Conservation (phyloP, 2,888 invertebrate genomes). For the Tanypteryx hageni region DNA sequence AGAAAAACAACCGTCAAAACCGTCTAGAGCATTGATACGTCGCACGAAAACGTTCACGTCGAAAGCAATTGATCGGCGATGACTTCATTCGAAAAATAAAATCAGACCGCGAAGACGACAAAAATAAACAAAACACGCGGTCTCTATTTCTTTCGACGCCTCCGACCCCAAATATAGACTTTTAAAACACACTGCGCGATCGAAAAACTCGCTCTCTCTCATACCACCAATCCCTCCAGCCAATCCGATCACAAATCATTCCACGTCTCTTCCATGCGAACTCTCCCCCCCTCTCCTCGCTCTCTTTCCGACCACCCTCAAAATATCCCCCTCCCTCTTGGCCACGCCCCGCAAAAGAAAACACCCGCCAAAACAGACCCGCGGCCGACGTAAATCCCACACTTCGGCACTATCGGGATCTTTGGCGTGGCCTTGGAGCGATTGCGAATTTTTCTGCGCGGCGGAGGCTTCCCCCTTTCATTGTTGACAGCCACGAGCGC, state of each 20-base stretch:
- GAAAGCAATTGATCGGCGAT: background rate
- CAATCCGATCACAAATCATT: slow-evolving; percentile 57
- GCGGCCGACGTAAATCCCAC: background rate
- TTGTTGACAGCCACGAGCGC: background rate
- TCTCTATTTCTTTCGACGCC: background rate
- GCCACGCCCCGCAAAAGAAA: background rate
- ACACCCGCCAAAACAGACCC: background rate
- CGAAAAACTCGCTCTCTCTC: background rate
- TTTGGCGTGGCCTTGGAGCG: background rate
- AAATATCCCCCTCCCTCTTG: background rate
- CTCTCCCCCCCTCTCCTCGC: too few relatives aligned
- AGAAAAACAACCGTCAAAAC: too few relatives aligned
- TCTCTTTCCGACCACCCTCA: too few relatives aligned
- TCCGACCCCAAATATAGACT: slow-evolving; percentile 43
- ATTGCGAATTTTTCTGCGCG: background rate
- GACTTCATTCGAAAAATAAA: slow-evolving; percentile 31
- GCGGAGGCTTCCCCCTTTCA: too few relatives aligned
- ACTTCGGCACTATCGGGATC: background rate
- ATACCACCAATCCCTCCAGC: background rate
- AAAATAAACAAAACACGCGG: background rate
- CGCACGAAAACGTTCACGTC: too few relatives aligned
- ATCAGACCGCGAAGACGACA: background rate
- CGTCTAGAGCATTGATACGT: too few relatives aligned
- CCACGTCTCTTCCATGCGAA: background rate
- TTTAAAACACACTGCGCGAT: background rate